These are phyloP conservation scores for Pedetes capensis DNA, from an alignment of 2,113 vertebrate genomes.

Conservation along the genomic window DNA sequence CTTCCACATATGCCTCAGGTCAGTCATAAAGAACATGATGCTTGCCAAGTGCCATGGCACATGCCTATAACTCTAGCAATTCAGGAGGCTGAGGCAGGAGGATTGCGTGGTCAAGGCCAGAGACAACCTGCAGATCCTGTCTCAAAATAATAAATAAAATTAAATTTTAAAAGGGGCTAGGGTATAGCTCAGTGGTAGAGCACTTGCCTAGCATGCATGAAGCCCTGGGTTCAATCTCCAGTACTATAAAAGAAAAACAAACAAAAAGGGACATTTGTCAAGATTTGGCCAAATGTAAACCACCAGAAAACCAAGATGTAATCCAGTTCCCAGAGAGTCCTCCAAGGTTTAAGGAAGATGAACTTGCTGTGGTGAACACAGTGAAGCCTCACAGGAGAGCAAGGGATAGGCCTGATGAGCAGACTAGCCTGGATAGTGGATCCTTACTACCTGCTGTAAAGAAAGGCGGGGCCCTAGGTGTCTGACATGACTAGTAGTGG, in stretches of 20 bases:
- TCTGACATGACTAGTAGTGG: not conserved
- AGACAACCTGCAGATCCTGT: too few relatives aligned
- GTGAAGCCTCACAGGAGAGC: not conserved
- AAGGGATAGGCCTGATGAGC: not conserved
- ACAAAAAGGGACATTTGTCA: too few relatives aligned
- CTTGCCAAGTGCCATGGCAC: too few relatives aligned
- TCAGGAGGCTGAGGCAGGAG: too few relatives aligned
- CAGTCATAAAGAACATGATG: not conserved
- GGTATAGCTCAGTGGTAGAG: too few relatives aligned
- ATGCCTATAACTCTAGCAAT: too few relatives aligned
- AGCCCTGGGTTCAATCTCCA: too few relatives aligned
- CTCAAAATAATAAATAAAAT: too few relatives aligned
- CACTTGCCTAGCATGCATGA: too few relatives aligned
- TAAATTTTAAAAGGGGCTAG: too few relatives aligned
- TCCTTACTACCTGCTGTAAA: not conserved
- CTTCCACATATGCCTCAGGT: not conserved
- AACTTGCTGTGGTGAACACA: not conserved
- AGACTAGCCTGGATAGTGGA: not conserved
- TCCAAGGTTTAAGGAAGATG: not conserved
- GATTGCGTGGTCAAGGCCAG: too few relatives aligned
- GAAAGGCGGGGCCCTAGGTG: not conserved
- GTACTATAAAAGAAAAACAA: too few relatives aligned
- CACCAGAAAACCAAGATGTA: not conserved
- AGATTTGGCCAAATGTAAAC: not conserved
- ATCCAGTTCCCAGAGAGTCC: not conserved